phyloP scores from a whole-genome alignment of 2,797 vertebrate genomes.

The Sebastes alutus region DNA sequence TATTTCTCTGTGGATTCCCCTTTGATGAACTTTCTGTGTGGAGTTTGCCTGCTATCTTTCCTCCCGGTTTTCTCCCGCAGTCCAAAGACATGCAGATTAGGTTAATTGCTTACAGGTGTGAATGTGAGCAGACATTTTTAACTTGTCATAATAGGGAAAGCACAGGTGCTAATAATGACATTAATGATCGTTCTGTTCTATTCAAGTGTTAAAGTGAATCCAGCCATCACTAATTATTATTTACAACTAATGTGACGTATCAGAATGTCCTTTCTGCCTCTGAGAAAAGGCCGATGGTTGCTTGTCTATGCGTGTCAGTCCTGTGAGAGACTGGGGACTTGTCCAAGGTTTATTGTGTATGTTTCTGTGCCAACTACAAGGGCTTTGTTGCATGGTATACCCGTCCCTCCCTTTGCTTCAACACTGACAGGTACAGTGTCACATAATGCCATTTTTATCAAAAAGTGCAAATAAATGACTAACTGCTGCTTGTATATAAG shows the following conservation, averaged over 20 bases:
- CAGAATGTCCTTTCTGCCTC: not conserved
- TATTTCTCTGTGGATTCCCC: conserved; percentile 9
- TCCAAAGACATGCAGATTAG: conserved; percentile 6
- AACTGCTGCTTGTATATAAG: too few species aligned
- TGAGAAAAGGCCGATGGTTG: too few species aligned
- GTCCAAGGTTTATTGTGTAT: not conserved
- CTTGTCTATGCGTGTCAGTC: too few species aligned
- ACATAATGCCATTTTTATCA: not conserved
- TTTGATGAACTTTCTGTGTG: conserved; percentile 47
- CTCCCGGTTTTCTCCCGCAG: conserved; percentile 5
- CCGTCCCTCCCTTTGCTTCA: not conserved
- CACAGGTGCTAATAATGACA: conserved; percentile 11
- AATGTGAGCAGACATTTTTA: not conserved
- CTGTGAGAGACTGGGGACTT: too few species aligned
- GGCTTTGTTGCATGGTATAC: not conserved
- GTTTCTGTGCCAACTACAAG: not conserved
- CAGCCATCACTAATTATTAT: conserved; percentile 8
- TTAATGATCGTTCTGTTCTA: not conserved
- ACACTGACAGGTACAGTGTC: not conserved
- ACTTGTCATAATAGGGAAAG: not conserved
- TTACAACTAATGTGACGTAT: not conserved
- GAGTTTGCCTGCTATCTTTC: conserved; percentile 24
- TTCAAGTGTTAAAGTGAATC: conserved; percentile 5
- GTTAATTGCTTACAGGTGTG: conserved; percentile 28
- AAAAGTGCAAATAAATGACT: not conserved